Evolutionary conservation across 2,113 vertebrate genomes (phyloP).

Genomic region (Alces alces): DNA sequence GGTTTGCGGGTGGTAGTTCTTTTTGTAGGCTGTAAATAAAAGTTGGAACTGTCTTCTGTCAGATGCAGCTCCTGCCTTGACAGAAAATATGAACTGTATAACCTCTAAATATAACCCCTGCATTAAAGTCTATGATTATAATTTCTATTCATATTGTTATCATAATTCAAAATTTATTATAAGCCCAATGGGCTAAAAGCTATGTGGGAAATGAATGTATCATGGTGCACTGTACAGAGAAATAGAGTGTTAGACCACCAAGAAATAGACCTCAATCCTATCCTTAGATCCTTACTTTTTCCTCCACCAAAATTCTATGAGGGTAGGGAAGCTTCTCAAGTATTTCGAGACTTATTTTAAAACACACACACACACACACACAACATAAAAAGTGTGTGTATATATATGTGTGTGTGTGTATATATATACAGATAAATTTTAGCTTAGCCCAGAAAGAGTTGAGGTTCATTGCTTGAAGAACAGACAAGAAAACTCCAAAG

Average conservation of each 20-base stretch:
- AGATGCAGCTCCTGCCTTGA: not conserved
- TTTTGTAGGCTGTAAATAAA: not conserved
- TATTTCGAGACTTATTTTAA: not conserved
- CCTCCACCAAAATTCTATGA: not conserved
- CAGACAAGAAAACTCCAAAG: not conserved
- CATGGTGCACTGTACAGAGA: not conserved
- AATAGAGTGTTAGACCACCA: not conserved
- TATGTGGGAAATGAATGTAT: not conserved
- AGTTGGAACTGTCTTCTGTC: not conserved
- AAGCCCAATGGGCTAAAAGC: not conserved
- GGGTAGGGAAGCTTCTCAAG: not conserved
- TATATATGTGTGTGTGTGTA: too few species aligned
- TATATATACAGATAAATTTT: not conserved
- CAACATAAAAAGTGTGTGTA: not conserved
- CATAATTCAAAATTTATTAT: not conserved
- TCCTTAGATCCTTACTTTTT: not conserved
- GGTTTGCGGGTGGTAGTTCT: fast-evolving
- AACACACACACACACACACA: not conserved
- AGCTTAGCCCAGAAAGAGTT: not conserved
- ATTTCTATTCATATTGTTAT: not conserved
- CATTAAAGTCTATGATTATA: not conserved
- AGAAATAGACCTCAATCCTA: not conserved
- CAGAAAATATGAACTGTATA: not conserved
- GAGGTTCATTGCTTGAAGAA: not conserved
- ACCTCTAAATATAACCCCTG: not conserved